Evolutionary conservation across 2,888 invertebrate genomes (phyloP), one percentile per base, ranked within the genome.

Genomic region (Drosophila gaucha): DNA sequence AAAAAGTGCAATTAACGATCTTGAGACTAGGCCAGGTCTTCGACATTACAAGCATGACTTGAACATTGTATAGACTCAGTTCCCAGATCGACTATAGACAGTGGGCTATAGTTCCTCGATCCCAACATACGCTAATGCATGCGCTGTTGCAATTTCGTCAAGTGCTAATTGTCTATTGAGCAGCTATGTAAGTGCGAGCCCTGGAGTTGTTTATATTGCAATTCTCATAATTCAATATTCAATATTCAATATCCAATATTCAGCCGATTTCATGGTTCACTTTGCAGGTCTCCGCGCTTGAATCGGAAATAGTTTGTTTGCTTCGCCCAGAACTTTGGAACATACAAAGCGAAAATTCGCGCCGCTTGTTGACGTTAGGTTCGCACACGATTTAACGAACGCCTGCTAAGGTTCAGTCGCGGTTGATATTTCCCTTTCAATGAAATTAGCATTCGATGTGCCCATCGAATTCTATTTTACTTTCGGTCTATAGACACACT

Each of bases 21-120:
- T 28, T 35, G 12, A 16, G 24, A 18, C 30, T 47, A 18, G 35
- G 4, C 24, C 8, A 14, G 24, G 49, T 14, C 18, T 46, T 16
- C 28, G 36, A 14, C 47, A 58, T 38, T 59, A 51, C 10, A 16
- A 47, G 46, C 35, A 80, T 80, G 80, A 80, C 85, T 85, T 68
- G 68, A 47, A 60, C 49, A 73, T 84, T 77, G 58, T 31, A 47
- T n/a, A n/a, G n/a, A n/a, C 10, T 33, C 30, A 73, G 52, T 14
- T 24, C 6, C 2, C 33, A 35, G 20, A 18, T 35, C n/a, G n/a
- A n/a, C 6, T 16, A 24, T 10, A 30, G 20, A 24, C 20, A 39
- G 39, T 8, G 16, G 30, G 2, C 12, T 4, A 28, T 12, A 30
- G 44, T 8, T 24, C 14, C 22, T 16, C 22, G 26, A 38, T 72